Base-by-base conservation (phyloP, 2,888 invertebrate genomes). In the Cantharis rufa region DNA sequence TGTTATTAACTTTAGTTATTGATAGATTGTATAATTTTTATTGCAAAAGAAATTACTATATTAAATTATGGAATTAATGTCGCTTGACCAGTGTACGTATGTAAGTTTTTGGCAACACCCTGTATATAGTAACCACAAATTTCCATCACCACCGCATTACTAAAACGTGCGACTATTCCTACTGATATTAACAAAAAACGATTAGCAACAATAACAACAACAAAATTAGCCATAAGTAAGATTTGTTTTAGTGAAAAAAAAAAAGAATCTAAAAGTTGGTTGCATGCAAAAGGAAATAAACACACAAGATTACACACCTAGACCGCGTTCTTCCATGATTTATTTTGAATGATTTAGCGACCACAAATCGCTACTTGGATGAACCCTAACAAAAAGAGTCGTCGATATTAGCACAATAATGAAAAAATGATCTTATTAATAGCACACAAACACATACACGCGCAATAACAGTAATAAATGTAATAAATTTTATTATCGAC, bases 291-390 rank as follows among this genome's bases (percentile, higher is more conserved):
- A 32, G 13, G 72, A 63, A 73, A 21, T 62, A 76, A 70, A 76
- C 76, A 78, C 76, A 79, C 21, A 76, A 78, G 74, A 81, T 83
- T 86, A 86, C 86, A 86, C 85, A 86, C 86, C 86, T 86, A 86
- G 83, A 81, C 84, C 83, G 83, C 83, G 85, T 81, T 86, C 86
- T 81, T 86, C 86, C 86, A 86, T 86, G 83, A 84, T 82, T 82
- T 83, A 83, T 84, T 77, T 74, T 71, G 63, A 76, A 78, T 78
- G 72, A 76, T 69, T 69, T 64, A 68, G 79, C 74, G 74, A 75
- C 69, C 72, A 76, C 72, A 76, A 78, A 77, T 80, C 79, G 78
- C 79, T 80, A 79, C 78, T 80, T 80, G 78, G 80, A 79, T 79
- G 81, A 78, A 74, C 80, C 82, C 81, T 82, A 80, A 80, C 78